Evolutionary conservation across 2,888 invertebrate species (phyloP).

Genomic region (Pecten maximus): DNA sequence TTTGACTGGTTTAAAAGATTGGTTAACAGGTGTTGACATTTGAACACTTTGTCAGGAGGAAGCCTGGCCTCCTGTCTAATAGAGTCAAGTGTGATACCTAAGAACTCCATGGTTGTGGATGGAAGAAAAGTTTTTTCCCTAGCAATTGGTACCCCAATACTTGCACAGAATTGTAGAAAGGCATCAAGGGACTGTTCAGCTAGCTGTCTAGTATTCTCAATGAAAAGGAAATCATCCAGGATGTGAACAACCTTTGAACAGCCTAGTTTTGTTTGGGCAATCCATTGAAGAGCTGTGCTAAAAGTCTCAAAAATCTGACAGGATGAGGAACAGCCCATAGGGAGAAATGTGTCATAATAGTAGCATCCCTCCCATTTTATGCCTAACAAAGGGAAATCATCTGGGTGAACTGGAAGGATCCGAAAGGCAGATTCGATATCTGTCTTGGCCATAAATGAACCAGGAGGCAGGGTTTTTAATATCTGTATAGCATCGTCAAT

Average conservation of each 20-base stretch:
- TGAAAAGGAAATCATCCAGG: conserved; percentile 52
- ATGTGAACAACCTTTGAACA: conserved; percentile 47
- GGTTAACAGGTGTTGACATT: conserved; percentile 28
- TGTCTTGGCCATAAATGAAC: conserved; percentile 41
- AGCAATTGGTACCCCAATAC: conserved; percentile 44
- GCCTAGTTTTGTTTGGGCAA: conserved; percentile 38
- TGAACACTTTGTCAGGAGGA: conserved; percentile 39
- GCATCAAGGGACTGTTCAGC: not conserved
- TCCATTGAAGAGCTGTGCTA: conserved; percentile 49
- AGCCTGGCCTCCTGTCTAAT: conserved; percentile 40
- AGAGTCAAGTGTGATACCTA: conserved; percentile 44
- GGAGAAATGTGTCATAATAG: conserved; percentile 49
- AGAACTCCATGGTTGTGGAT: conserved; percentile 37
- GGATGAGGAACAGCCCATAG: conserved; percentile 45
- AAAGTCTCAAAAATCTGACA: conserved; percentile 50
- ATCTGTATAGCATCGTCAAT: conserved; percentile 45
- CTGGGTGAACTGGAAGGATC: conserved; percentile 41
- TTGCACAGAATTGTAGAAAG: conserved; percentile 36
- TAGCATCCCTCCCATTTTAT: conserved; percentile 44
- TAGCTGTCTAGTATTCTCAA: conserved; percentile 6
- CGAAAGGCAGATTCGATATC: conserved; percentile 51
- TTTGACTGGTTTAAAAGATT: not conserved
- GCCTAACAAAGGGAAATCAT: conserved; percentile 45
- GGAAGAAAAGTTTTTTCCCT: conserved; percentile 45
- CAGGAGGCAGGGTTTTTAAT: conserved; percentile 23